These are phyloP conservation scores for Poeciliopsis prolifica DNA, from an alignment of 2,113 vertebrate genomes.

Conservation along the genomic window DNA sequence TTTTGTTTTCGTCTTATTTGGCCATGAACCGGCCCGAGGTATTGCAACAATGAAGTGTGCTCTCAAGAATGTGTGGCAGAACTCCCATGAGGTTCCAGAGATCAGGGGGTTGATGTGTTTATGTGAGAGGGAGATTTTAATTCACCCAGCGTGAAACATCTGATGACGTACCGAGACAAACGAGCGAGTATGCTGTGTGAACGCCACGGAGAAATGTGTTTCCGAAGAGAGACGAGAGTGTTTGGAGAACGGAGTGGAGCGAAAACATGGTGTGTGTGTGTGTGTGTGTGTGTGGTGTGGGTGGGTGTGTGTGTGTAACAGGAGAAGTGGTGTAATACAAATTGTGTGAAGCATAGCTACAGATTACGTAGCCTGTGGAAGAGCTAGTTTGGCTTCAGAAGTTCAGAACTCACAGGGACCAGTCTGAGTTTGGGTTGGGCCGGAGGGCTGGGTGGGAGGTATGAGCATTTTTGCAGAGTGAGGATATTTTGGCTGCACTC, in stretches of 20 bases:
- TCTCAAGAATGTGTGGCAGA: constrained; percentile 67
- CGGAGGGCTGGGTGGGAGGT: background rate
- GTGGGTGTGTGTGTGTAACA: constrained; percentile 8
- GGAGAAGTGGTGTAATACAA: background rate
- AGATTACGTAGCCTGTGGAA: constrained; percentile 31
- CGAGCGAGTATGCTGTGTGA: background rate
- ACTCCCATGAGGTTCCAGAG: constrained; percentile 27
- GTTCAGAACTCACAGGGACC: constrained; percentile 6
- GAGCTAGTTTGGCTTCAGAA: constrained; percentile 6
- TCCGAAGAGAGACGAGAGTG: background rate
- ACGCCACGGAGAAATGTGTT: background rate
- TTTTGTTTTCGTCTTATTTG: constrained; percentile 68
- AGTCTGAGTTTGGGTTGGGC: background rate
- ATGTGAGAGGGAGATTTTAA: background rate
- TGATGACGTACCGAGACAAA: constrained; percentile 9
- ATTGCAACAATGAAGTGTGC: constrained; percentile 59
- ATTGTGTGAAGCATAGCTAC: constrained; percentile 7
- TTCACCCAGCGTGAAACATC: background rate
- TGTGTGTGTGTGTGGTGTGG: no score
- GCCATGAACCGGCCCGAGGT: constrained; percentile 63
- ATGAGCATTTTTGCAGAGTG: constrained; percentile 9
- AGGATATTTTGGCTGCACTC: constrained; percentile 14
- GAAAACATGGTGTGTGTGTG: constrained; percentile 1
- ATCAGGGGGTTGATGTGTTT: constrained; percentile 27
- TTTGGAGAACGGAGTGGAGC: background rate